Conservation (phyloP, 2,113 vertebrate species). For the Microtus pennsylvanicus region DNA sequence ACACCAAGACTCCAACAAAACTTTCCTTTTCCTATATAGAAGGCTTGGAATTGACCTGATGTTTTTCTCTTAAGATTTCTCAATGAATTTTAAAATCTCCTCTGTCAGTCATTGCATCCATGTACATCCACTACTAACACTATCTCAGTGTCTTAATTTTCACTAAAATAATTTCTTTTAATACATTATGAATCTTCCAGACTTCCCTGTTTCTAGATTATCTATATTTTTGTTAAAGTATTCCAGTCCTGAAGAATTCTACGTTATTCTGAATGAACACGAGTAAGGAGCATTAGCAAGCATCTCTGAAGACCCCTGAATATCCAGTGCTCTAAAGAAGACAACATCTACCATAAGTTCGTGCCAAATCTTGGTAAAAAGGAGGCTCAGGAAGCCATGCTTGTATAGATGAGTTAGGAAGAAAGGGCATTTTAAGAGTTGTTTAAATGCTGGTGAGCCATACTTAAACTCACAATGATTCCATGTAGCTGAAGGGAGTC, state of each 20-base stretch:
- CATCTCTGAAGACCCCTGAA: not conserved
- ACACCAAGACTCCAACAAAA: slow-evolving; percentile 31
- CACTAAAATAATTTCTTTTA: not conserved
- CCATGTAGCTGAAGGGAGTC: not conserved
- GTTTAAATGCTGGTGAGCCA: not conserved
- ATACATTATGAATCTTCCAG: not conserved
- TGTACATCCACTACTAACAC: not conserved
- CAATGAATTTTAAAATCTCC: slow-evolving; percentile 10
- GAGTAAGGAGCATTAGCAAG: not conserved
- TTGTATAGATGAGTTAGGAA: not conserved
- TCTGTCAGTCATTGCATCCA: not conserved
- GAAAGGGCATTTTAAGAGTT: not conserved
- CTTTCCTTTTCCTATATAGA: not conserved
- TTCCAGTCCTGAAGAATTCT: not conserved
- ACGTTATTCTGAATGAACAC: not conserved
- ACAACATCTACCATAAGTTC: not conserved
- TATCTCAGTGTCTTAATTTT: slow-evolving; percentile 8
- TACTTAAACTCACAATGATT: not conserved
- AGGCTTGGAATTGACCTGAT: slow-evolving; percentile 6
- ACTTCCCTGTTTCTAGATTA: not conserved
- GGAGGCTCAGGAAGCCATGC: not conserved
- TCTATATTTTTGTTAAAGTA: not conserved
- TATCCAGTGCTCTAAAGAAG: not conserved
- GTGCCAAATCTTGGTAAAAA: slow-evolving; percentile 23
- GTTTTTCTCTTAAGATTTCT: slow-evolving; percentile 28